Conservation (phyloP, 1,140 invertebrate genomes). For the Drosophila sulfurigaster region DNA sequence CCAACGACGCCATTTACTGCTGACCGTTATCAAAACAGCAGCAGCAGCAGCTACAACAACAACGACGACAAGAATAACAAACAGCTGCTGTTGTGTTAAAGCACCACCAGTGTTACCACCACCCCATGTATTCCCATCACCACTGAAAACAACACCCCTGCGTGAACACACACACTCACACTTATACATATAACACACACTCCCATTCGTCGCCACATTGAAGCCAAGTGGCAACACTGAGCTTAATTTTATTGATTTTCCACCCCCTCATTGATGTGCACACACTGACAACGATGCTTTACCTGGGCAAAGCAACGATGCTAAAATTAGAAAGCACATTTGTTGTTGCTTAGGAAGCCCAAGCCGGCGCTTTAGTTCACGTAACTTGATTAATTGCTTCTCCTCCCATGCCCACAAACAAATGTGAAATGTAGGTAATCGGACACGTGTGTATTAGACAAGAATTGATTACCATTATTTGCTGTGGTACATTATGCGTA, state of each 20-base stretch:
- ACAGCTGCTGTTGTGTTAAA: constrained; percentile 58
- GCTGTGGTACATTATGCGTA: constrained; percentile 10
- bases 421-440: constrained; percentile 33
- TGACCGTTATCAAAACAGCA: constrained; percentile 52
- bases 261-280: constrained; percentile 29
- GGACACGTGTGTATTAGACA: constrained; percentile 60
- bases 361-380: constrained; percentile 31
- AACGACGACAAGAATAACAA: constrained; percentile 26
- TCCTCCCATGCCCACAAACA: not conserved
- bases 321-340: constrained; percentile 66
- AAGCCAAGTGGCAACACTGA: constrained; percentile 69
- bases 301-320: constrained; percentile 40
- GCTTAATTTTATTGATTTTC: constrained; percentile 77
- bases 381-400: constrained; percentile 60
- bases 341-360: constrained; percentile 35
- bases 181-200: constrained; percentile 27
- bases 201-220: constrained; percentile 14
- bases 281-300: constrained; percentile 27
- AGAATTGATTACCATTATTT: constrained; percentile 47
- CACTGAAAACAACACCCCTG: constrained; percentile 28
- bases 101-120: constrained; percentile 49
- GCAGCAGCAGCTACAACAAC: constrained; percentile 40
- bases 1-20: constrained; percentile 36
- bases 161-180: too few species aligned
- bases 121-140: constrained; percentile 40